phyloP scores from a whole-genome alignment of 2,888 invertebrate genomes.

The Aleiodes testaceus region DNA sequence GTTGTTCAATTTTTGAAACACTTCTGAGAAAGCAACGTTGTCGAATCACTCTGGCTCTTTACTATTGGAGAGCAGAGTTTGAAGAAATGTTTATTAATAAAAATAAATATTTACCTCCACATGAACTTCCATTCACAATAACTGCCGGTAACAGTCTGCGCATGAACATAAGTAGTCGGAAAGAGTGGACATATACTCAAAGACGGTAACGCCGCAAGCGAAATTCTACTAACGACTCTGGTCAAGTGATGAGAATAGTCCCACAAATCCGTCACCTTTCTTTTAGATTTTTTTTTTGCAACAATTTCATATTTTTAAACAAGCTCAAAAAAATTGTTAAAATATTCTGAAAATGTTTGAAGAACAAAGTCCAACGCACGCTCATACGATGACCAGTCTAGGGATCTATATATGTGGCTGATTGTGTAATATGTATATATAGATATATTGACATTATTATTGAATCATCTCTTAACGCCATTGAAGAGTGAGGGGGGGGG shows the following conservation, averaged over 20 bases:
- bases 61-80: no score
- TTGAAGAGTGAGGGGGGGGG: slow-evolving; percentile 14
- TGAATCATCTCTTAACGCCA: slow-evolving; percentile 38
- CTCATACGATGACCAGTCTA: no score
- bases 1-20: no score
- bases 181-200: background rate
- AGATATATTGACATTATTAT: slow-evolving; percentile 27
- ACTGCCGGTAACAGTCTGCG: no score
- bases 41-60: no score
- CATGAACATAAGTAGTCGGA: no score
- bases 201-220: background rate
- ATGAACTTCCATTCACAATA: background rate
- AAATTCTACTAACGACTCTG: slow-evolving; percentile 14
- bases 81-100: background rate
- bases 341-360: no score
- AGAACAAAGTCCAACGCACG: no score
- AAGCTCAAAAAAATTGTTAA: background rate
- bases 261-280: slow-evolving; percentile 14
- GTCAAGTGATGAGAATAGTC: slow-evolving; percentile 8
- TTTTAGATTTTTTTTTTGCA: slow-evolving; percentile 6
- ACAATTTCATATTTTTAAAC: slow-evolving; percentile 4
- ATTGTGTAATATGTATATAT: no score
- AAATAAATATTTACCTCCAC: background rate
- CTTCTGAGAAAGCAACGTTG: no score
- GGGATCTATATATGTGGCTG: no score